phyloP scores from a whole-genome alignment of 2,888 invertebrate species.

The Carterocephalus palaemon region DNA sequence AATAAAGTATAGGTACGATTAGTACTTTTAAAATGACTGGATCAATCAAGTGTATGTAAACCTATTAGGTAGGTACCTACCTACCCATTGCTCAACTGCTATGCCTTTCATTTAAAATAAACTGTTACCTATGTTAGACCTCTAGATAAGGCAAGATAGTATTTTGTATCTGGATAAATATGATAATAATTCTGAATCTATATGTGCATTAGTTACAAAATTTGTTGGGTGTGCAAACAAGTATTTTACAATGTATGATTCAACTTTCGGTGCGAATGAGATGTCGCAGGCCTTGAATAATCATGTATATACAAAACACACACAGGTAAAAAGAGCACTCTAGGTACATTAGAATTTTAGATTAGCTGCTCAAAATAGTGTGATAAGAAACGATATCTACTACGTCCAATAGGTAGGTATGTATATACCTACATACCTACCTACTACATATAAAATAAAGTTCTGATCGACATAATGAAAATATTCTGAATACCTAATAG shows the following conservation, averaged over 20 bases:
- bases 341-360: conserved; percentile 44
- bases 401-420: no score
- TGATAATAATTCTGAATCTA: conserved; percentile 27
- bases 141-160: no score
- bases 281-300: conserved; percentile 67
- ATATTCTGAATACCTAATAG: conserved; percentile 71
- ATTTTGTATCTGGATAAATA: conserved; percentile 20
- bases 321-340: conserved; percentile 31
- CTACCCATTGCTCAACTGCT: no score
- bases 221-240: conserved; percentile 34
- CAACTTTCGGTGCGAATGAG: conserved; percentile 62
- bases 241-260: conserved; percentile 63
- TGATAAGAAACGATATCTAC: no score
- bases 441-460: no score
- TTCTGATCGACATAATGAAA: conserved; percentile 66
- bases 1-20: no score
- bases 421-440: no score
- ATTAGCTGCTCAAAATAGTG: conserved; percentile 15
- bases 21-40: no score
- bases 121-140: no score
- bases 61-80: no score
- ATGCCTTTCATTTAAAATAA: no score
- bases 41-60: no score
- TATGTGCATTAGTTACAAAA: conserved; percentile 35
- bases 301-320: conserved; percentile 55